Evolutionary conservation across 2,797 vertebrate species (phyloP), one percentile per base, ranked within the genome.

Genomic region (Megalops cyprinoides): DNA sequence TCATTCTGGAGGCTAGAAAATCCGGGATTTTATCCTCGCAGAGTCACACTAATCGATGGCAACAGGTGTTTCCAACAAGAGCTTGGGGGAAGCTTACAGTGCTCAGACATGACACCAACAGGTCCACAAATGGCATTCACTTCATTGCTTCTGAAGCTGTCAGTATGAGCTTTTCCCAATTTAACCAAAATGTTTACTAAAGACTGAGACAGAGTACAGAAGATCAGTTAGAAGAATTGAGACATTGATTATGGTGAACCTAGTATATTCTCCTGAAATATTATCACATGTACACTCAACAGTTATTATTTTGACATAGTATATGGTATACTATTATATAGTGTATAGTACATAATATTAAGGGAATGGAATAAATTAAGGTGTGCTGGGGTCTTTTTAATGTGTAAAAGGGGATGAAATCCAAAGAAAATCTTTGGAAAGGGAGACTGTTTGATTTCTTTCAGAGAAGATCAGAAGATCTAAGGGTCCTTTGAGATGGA

Each of bases 1-100:
- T 93, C 94, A 95, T 94, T 94, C 93, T 90, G 88, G 90, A 88
- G 84, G 88, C 91, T 91, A 92, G 93, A 92, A 93, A 94, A 94
- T 93, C 93, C 91, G 86, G 91, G 93, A 94, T 94, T 91, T 91
- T 88, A 89, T 94, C 92, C 92, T 87, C 84, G 55, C 77, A 58
- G 88, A 90, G 89, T 90, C 85, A 81, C 86, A 85, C 92, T 95
- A 95, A 95, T 94, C 90, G 88, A 93, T 93, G 90, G 87, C 90
- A 94, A 95, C 94, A 94, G 92, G 90, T 92, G 93, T 94, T 93
- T 94, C 92, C 92, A 88, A 90, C 82, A 79, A 89, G 89, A 83
- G 90, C 87, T 86, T 18, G 82, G 84, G 84, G 88, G 88, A 89
- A 87, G 93, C 89, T 92, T 87, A 90, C 86, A 78, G 88, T 87